phyloP scores from a whole-genome alignment of 2,797 vertebrate species.

The Lithobates sylvaticus region DNA sequence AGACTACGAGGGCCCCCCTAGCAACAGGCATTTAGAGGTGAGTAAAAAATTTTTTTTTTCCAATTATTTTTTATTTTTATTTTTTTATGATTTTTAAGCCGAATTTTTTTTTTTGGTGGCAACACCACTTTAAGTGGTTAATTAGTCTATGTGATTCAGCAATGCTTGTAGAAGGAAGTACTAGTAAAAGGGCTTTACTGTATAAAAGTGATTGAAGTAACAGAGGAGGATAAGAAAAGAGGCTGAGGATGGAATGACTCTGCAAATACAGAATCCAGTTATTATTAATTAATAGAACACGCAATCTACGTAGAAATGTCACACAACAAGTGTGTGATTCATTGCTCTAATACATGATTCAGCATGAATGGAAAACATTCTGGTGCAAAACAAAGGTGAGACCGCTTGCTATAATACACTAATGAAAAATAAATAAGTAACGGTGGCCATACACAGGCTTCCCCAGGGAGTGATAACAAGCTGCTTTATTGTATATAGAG shows the following conservation, averaged over 20 bases:
- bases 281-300: background rate
- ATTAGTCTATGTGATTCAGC: too few species aligned
- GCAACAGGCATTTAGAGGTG: too few species aligned
- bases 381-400: background rate
- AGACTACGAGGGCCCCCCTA: too few species aligned
- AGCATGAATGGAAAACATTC: background rate
- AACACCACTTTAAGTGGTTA: too few species aligned
- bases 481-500: background rate
- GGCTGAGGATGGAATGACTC: background rate
- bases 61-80: too few species aligned
- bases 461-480: background rate
- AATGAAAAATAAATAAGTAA: background rate
- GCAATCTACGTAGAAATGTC: background rate
- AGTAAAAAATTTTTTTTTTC: too few species aligned
- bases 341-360: background rate
- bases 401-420: background rate
- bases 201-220: background rate
- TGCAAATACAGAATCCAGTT: background rate
- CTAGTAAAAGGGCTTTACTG: too few species aligned
- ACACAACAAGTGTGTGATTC: background rate
- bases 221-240: background rate
- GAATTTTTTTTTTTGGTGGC: too few species aligned
- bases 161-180: too few species aligned
- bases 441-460: background rate
- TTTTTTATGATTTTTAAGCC: too few species aligned